These are phyloP conservation scores for Ennomos erosarius DNA, from an alignment of 2,888 invertebrate genomes.

Conservation along the genomic window DNA sequence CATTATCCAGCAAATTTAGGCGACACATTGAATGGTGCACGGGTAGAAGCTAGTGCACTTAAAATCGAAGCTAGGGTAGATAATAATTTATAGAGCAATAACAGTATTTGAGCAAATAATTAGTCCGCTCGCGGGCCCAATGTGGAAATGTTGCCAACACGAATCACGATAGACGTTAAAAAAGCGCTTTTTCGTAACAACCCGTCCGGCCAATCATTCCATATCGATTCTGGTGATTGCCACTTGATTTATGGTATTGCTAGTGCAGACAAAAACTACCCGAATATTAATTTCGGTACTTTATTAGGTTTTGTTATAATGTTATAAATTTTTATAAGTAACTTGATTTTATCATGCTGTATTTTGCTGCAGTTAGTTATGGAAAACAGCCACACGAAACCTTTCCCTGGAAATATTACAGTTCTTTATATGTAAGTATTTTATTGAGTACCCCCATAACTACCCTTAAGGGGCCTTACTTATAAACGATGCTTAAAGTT, in stretches of 20 bases:
- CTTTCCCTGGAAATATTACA: no score
- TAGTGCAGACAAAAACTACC: conserved; percentile 26
- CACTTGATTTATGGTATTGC: conserved; percentile 38
- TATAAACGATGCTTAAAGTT: no score
- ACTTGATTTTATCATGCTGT: no score
- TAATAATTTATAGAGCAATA: conserved; percentile 11
- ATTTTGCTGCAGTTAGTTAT: no score
- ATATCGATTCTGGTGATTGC: conserved; percentile 46
- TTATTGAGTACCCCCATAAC: no score
- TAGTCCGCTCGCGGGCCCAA: conserved; percentile 28
- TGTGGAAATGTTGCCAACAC: conserved; percentile 39
- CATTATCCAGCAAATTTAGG: no score
- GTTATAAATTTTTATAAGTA: no score
- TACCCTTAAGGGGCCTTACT: no score
- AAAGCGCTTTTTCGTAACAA: conserved; percentile 58
- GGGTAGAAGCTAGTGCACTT: background rate
- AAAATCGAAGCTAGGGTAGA: background rate
- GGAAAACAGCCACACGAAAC: no score
- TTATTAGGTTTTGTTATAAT: no score
- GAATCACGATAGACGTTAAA: conserved; percentile 41
- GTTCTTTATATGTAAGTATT: no score
- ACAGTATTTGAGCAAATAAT: conserved; percentile 34
- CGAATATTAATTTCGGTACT: background rate
- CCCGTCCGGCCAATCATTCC: conserved; percentile 45
- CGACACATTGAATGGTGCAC: no score